Evolutionary conservation across 2,888 invertebrate species (phyloP), one percentile per base, ranked within the genome.

Genomic region (Stenichneumon culpator): DNA sequence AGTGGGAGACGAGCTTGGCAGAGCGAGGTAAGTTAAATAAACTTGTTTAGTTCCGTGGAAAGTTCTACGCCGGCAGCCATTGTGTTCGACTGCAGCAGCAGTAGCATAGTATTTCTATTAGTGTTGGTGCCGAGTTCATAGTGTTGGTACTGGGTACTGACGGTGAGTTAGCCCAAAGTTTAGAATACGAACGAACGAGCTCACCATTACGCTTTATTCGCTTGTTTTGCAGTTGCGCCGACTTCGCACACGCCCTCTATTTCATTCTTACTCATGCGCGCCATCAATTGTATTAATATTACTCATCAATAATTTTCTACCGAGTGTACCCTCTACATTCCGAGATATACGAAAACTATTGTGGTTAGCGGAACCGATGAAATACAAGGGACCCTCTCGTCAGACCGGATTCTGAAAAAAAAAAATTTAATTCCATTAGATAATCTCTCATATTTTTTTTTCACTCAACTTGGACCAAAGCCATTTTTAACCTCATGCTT

Each of bases 21-120:
- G 89, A 79, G 86, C 82, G 88, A 90, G 91, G 89, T 91, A 93
- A 92, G 92, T 93, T 93, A 93, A 93, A 93, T 93, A 93, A 93
- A 93, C 93, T 93, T 92, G 93, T 93, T 93, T 93, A 93, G 93
- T 91, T 93, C 91, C 88, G 89, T 89, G 88, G 89, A 92, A 92
- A 92, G 89, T 92, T 92, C 89, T 89, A 80, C 89, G 87, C 91
- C 80, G 69, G 82, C 89, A 88, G 89, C 91, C 91, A 92, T 93
- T 93, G 92, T 93, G 92, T 92, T 92, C 91, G 89, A 89, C 90
- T 91, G 91, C 89, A 89, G 90, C 89, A 88, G 88, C 80, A 67
- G 80, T 70, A 50, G 70, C 70, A 78, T 44, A 65, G 57, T 69
- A 83, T 83, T 74, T 44, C 54, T 79, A 69, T 72, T 70, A 54